A percentile compares a stretch with the other conserved stretches of the same genome.
These are phyloP conservation scores for Synergus japonicus DNA, from an alignment of 2,888 invertebrate species.

Conservation along the genomic window DNA sequence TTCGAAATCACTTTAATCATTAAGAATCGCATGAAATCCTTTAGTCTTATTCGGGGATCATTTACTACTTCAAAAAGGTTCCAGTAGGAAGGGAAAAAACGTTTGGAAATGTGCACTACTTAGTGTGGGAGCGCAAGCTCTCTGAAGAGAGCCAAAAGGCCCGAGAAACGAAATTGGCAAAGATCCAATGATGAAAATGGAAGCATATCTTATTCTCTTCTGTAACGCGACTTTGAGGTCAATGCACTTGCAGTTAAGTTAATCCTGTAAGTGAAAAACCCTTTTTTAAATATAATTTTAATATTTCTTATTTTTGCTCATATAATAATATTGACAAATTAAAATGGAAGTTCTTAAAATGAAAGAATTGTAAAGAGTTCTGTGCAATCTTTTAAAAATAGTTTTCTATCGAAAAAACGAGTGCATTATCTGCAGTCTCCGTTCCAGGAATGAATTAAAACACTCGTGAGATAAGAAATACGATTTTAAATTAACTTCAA, in stretches of 20 bases:
- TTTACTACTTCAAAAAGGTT: not conserved
- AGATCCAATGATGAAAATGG: conserved; percentile 75
- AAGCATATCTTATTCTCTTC: conserved; percentile 74
- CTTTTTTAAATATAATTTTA: not conserved
- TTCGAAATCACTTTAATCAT: too few species aligned
- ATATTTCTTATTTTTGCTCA: not conserved
- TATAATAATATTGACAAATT: too few species aligned
- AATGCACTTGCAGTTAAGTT: conserved; percentile 62
- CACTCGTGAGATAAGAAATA: not conserved
- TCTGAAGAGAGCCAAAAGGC: conserved; percentile 51
- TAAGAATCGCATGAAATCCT: too few species aligned
- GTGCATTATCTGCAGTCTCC: not conserved
- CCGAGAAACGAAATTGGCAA: conserved; percentile 65
- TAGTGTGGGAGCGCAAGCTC: conserved; percentile 51
- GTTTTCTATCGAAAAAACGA: not conserved
- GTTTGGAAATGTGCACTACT: conserved; percentile 1
- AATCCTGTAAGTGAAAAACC: conserved; percentile 35
- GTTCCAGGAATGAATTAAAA: not conserved
- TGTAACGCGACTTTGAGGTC: conserved; percentile 65
- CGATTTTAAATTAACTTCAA: not conserved
- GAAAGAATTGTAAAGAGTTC: too few species aligned
- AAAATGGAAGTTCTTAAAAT: too few species aligned
- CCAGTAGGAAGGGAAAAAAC: not conserved
- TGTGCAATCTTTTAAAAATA: not conserved
- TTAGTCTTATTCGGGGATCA: not conserved